Base-by-base conservation (phyloP, 2,888 invertebrate species). In the Caradrina clavipalpis region DNA sequence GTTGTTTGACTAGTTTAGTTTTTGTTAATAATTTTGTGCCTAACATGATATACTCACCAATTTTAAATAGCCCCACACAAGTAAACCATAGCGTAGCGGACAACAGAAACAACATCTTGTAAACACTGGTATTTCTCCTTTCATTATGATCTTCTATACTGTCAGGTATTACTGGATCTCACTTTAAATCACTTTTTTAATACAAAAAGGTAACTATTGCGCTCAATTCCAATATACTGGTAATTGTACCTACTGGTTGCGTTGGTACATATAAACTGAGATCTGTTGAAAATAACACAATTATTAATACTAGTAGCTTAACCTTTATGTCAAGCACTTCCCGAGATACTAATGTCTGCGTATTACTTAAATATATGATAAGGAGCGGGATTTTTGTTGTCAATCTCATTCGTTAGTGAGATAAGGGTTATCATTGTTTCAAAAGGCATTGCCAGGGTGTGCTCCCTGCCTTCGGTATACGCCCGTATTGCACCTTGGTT, bases 31-130 rank as follows among this genome's bases (percentile, higher is more conserved):
- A n/a, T 11, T 42, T 1, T 42, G 42, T 1, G 42, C 15, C 13
- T 15, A 15, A 13, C 42, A 13, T 42, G 15, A 13, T 42, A 45
- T 17, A 82, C 86, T 82, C 54, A 88, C 88, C 83, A 86, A 58
- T 78, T 88, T 87, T 13, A 85, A 63, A 73, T 84, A 87, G 51
- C 89, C 91, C 69, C 90, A 89, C 21, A 86, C 73, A 13, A 92
- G 75, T 45, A 93, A 87, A 5, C 93, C 92, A 60, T 86, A 81
- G 11, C 92, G 82, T 19, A 92, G 64, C 4, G 93, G 92, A 0
- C 92, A 8, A 59, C 90, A 92, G 31, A 81, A 83, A 51, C 89
- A 91, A 59, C 92, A 92, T 60, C 90, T 83, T 26, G 69, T 84
- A 49, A 85, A 91, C 56, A 87, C 88, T 0, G 92, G 92, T 59